phyloP scores from a whole-genome alignment of 2,113 vertebrate species.

The Myotis lucifugus region DNA sequence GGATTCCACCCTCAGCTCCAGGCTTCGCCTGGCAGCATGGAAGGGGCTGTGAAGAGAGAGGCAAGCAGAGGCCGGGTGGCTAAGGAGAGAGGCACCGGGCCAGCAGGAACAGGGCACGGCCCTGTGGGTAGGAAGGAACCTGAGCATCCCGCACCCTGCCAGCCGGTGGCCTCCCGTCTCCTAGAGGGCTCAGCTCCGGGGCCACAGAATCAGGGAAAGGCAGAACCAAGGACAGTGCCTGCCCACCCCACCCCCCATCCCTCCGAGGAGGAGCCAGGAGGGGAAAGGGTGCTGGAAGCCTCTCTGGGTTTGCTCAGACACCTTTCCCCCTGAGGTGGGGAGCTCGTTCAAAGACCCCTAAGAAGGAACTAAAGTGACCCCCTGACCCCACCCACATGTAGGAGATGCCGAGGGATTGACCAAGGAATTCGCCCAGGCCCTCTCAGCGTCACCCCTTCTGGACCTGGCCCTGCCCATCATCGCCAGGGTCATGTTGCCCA shows the following conservation, averaged over 20 bases:
- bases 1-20: conserved; percentile 1
- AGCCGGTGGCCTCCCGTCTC: neutral
- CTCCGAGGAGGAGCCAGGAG: neutral
- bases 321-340: neutral
- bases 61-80: neutral
- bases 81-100: conserved; percentile 3
- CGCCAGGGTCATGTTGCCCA: no score
- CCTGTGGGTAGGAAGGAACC: neutral
- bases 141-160: neutral
- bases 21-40: neutral
- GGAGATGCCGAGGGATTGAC: neutral
- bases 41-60: neutral
- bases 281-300: neutral
- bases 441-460: neutral
- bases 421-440: neutral
- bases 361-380: neutral
- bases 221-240: neutral
- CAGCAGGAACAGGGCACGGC: conserved; percentile 20
- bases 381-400: neutral
- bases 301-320: neutral
- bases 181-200: neutral
- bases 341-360: neutral
- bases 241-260: neutral
- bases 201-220: neutral
- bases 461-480: neutral